Base-by-base conservation (phyloP, 2,888 invertebrate genomes). In the Callosobruchus maculatus region DNA sequence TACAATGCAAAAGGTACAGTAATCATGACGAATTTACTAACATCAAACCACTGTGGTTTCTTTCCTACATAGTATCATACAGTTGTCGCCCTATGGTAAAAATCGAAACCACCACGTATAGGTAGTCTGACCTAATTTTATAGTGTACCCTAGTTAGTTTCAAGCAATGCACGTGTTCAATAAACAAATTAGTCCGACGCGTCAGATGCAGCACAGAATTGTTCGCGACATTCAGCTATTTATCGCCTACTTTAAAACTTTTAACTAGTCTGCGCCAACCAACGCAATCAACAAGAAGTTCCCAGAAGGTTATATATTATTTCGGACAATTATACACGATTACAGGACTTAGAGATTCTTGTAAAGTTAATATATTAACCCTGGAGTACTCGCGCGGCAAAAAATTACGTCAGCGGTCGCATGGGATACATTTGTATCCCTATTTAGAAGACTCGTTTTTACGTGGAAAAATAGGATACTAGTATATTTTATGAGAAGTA, bases 171-270 rank as follows among this genome's bases (percentile, higher is more conserved):
- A 49, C 1, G 49, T 3, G 18, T 18, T 49, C 1, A 49, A 18
- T 18, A 49, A 49, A 49, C 49, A 49, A 49, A 49, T 49, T 3
- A 80, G 80, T 80, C 77, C 76, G 73, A 77, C 74, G 76, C 78
- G 79, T 79, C 80, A 79, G 71, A 73, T 73, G 73, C 80, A 81
- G 74, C 72, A 73, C 72, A 67, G 74, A 74, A 49, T 72, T 78
- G 79, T 76, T 76, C 74, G 77, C 78, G 78, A 79, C 80, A 81
- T 79, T 79, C 77, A 77, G 77, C 80, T 81, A 81, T 82, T 82
- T 81, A 80, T 82, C 79, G 79, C 79, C 75, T 74, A 78, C 77
- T 79, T 80, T 76, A 73, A 78, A 82, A 79, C 78, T 80, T 78
- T 78, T 76, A 76, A 49, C 49, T 49, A 49, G 49, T 49, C 49